Conservation (phyloP, 2,113 vertebrate species). For the Melanocharis versteri region DNA sequence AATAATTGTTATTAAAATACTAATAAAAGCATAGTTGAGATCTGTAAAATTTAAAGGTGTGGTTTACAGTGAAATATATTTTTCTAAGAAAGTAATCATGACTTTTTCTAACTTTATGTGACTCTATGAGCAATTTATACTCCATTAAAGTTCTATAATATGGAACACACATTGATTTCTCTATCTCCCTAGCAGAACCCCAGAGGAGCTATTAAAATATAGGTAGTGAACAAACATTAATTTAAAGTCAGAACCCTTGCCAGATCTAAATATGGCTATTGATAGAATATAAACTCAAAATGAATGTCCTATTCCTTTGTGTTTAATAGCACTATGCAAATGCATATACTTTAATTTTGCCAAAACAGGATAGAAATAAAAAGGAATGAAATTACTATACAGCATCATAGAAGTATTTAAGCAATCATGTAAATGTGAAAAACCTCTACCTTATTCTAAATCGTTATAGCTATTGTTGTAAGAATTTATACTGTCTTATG, state of each 20-base stretch:
- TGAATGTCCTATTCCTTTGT: not conserved
- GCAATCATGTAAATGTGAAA: not conserved
- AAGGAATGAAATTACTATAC: not conserved
- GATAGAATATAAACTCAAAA: not conserved
- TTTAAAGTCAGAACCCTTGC: not conserved
- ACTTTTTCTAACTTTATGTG: not conserved
- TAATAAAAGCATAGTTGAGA: not conserved
- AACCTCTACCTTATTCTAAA: not conserved
- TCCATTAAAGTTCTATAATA: not conserved
- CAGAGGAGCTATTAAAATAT: not conserved
- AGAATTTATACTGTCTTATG: not conserved
- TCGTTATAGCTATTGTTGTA: not conserved
- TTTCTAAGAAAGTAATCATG: not conserved
- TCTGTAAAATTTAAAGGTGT: not conserved
- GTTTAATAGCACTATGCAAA: not conserved
- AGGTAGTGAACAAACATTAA: not conserved
- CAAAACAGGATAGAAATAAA: constrained; percentile 10
- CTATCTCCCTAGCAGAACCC: not conserved
- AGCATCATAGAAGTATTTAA: not conserved
- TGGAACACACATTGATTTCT: not conserved
- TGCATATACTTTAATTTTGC: not conserved
- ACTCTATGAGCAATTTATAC: not conserved
- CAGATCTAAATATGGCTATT: not conserved
- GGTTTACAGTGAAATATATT: not conserved
- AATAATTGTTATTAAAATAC: not conserved